Evolutionary conservation across 2,888 invertebrate genomes (phyloP), one percentile per base, ranked within the genome.

Genomic region (Coremacera marginata): DNA sequence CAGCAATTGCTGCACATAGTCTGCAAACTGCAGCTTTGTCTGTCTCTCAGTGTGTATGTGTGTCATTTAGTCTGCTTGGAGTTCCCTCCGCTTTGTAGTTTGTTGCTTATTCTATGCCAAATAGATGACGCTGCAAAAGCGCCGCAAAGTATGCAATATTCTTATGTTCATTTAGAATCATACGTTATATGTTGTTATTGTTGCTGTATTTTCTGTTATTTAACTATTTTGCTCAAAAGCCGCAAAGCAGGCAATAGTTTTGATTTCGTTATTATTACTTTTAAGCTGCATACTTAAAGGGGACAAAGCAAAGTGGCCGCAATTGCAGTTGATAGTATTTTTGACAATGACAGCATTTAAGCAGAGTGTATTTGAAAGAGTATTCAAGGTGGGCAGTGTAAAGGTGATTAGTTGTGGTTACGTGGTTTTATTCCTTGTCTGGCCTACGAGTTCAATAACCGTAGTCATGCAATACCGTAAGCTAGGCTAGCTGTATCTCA

Each of bases 291-390:
- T 25, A 22, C 11, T 60, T 60, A 27, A 27, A 25, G 67, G 34
- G 0, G 16, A 44, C n/a, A 14, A 14, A 49, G 67, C 4, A 25
- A 14, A 16, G 25, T 37, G 68, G 49, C 31, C 11, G 22, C 2
- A 22, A 11, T 19, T n/a, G 31, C 34, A 19, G 34, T 52, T 68
- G 57, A 19, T 78, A 77, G 80, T 78, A 78, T 74, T 78, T 80
- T 80, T 77, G 80, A 78, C 78, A 78, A 80, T 78, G 78, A 63
- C 76, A 72, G 63, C 19, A 52, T 44, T 68, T 55, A 5, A n/a
- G 55, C n/a, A 22, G 49, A 16, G 25, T 14, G 55, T 25, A 9
- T 11, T 22, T 27, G n/a, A 3, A 1, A 8, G 57, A 44, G 44
- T 3, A 14, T 44, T 44, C 11, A 11, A 11, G 44, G 14, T 44